Base-by-base conservation (phyloP, 2,888 invertebrate species). In the Smittia aterrima region DNA sequence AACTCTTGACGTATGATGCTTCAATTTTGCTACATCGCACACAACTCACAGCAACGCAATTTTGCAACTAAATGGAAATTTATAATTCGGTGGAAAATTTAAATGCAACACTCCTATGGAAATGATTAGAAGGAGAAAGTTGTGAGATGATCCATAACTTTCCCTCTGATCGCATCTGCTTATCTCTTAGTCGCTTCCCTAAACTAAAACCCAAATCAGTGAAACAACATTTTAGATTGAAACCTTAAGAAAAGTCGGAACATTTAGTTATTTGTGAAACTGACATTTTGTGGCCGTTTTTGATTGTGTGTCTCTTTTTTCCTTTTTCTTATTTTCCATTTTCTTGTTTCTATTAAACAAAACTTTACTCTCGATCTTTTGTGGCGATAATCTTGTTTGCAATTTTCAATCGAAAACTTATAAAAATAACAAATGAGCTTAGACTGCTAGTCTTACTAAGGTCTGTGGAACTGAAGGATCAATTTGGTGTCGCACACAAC, bases 401-500 rank as follows among this genome's bases (percentile, higher is more conserved):
- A 27, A 47, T 68, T 70, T 70, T 70, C 54, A 38, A 64, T 32
- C 20, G 18, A 74, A 66, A 64, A 38, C n/a, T 32, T 41, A 47
- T 66, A 66, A 66, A 47, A 74, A 66, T 27, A 74, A 66, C 40
- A 76, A 77, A 75, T 76, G 75, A 74, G 76, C 82, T 83, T 80
- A 83, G 83, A 82, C 82, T 81, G 82, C 78, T 82, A 82, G 82
- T 83, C 79, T 83, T 82, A 80, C 84, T 83, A 80, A 82, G 84
- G 80, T 83, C 84, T 77, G 80, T 84, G 78, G 84, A 85, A 79
- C 80, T 85, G 76, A 81, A 81, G 78, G 85, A 85, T 80, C 78
- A 81, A 74, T 85, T 86, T 76, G 87, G 87, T 0, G 85, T 86
- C 58, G 76, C 78, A 70, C 90, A 92, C 79, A 88, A 88, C 77